phyloP scores from a whole-genome alignment of 1,140 invertebrate species.

The Cecropterus lyciades region DNA sequence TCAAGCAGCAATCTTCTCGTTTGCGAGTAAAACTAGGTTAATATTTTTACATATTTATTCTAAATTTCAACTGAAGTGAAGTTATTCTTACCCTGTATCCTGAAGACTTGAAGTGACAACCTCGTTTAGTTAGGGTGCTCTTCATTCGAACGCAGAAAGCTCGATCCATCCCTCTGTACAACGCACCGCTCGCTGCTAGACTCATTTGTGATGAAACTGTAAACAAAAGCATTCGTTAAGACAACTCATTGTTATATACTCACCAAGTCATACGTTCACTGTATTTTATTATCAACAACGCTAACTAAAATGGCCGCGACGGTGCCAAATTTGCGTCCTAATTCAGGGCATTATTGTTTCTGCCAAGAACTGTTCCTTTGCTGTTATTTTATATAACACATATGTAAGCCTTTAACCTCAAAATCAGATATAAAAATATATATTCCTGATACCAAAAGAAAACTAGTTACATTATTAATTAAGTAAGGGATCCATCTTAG shows the following conservation, averaged over 20 bases:
- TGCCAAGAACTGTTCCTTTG: not conserved
- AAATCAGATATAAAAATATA: too few species aligned
- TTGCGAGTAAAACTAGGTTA: too few species aligned
- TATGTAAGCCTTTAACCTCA: not conserved
- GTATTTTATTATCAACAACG: conserved; percentile 2
- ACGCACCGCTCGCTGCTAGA: conserved; percentile 87
- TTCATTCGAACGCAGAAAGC: conserved; percentile 99
- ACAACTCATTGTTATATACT: too few species aligned
- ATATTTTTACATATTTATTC: too few species aligned
- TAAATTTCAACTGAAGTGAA: conserved; percentile 1
- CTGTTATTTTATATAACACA: not conserved
- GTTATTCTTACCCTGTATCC: conserved; percentile 95
- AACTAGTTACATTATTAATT: too few species aligned
- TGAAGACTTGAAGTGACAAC: conserved; percentile 98
- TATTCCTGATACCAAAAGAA: too few species aligned
- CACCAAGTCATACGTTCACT: not conserved
- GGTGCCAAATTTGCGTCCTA: conserved; percentile 4
- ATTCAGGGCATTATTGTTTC: not conserved
- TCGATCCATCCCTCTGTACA: conserved; percentile 94
- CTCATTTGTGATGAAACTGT: conserved; percentile 95
- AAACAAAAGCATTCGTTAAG: conserved; percentile 57
- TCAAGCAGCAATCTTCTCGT: too few species aligned
- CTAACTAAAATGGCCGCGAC: conserved; percentile 2
- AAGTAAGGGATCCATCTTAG: too few species aligned
- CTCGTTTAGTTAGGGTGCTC: conserved; percentile 97